Conservation (phyloP, 2,113 vertebrate species). For the Alouatta palliata region DNA sequence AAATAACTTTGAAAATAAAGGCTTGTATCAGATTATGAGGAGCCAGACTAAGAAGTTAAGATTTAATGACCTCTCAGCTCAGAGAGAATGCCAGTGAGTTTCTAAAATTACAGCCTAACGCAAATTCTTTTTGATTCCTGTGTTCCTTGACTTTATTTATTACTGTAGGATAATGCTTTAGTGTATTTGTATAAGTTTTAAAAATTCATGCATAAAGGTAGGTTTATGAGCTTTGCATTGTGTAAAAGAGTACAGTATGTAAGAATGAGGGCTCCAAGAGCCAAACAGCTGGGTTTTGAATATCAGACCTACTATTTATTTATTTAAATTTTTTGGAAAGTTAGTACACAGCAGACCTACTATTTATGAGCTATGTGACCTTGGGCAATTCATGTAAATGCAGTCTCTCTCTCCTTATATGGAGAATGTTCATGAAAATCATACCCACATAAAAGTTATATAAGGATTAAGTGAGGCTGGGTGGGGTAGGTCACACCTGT, state of each 20-base stretch:
- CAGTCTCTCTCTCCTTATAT: background rate
- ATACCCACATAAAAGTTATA: background rate
- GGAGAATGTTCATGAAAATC: background rate
- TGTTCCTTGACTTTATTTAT: conserved; percentile 41
- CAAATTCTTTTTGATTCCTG: background rate
- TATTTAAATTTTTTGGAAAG: no score
- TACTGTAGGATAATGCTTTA: background rate
- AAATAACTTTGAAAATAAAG: conserved; percentile 14
- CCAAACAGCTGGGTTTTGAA: background rate
- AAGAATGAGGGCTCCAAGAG: background rate
- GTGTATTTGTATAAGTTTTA: conserved; percentile 19
- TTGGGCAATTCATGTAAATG: background rate
- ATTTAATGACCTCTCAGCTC: background rate
- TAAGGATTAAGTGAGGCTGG: background rate
- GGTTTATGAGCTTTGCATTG: background rate
- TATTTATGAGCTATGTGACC: background rate
- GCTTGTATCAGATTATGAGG: background rate
- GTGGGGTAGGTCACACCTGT: background rate
- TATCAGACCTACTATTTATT: background rate
- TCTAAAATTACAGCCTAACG: conserved; percentile 3
- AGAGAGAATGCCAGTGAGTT: background rate
- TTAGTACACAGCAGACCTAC: no score
- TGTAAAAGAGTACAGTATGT: background rate
- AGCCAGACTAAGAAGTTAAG: background rate
- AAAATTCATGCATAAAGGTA: background rate